These are phyloP conservation scores for Coluber constrictor DNA, from an alignment of 2,797 vertebrate genomes.

Conservation along the genomic window DNA sequence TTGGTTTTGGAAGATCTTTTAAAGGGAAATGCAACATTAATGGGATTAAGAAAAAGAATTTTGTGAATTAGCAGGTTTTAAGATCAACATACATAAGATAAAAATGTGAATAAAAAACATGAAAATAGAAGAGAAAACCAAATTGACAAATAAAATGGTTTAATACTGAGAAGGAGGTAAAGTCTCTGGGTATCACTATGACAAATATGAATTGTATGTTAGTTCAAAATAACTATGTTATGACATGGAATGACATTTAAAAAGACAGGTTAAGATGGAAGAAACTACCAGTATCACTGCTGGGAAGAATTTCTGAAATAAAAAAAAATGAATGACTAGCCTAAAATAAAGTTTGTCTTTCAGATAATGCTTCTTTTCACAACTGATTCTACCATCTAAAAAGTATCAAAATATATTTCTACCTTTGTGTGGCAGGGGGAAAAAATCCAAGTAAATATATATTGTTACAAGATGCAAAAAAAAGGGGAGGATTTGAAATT, in stretches of 20 bases:
- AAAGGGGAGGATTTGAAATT: background rate
- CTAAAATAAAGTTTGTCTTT: background rate
- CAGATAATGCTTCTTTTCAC: background rate
- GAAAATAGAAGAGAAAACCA: background rate
- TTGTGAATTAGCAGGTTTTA: background rate
- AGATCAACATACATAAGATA: background rate
- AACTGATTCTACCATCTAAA: background rate
- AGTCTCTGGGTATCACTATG: background rate
- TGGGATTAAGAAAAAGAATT: background rate
- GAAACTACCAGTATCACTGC: background rate
- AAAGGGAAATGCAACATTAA: background rate
- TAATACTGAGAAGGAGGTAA: background rate
- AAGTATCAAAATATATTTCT: background rate
- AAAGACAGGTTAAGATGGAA: background rate
- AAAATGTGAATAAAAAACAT: background rate
- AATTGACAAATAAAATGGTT: background rate
- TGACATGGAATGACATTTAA: background rate
- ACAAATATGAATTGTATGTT: background rate
- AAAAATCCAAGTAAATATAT: background rate
- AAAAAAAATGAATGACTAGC: background rate
- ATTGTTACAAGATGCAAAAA: background rate
- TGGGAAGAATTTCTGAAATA: background rate
- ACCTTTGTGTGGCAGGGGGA: background rate
- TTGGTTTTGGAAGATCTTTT: background rate
- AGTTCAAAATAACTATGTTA: background rate